Conservation (phyloP, 1,140 invertebrate species). For the Drosophila navojoa region DNA sequence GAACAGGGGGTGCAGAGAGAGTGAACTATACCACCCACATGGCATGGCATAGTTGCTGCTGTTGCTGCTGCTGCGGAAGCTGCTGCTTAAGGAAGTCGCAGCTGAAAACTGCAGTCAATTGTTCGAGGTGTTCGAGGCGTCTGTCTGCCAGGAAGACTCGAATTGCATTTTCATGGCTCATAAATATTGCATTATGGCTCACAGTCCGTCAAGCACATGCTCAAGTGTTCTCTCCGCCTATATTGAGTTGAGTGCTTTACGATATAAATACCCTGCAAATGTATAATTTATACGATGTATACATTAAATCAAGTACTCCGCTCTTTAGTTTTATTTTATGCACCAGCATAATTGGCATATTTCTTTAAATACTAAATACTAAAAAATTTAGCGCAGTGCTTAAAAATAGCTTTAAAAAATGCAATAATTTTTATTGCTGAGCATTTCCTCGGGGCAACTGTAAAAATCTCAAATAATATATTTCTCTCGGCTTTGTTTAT, state of each 20-base stretch:
- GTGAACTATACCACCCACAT: constrained; percentile 51
- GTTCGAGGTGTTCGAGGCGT: constrained; percentile 40
- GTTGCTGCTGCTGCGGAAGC: constrained; percentile 64
- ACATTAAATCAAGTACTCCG: neutral
- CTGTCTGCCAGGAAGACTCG: constrained; percentile 33
- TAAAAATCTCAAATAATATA: constrained; percentile 28
- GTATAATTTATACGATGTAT: too few relatives aligned
- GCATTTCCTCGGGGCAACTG: constrained; percentile 15
- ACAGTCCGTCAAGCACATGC: constrained; percentile 24
- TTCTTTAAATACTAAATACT: constrained; percentile 2
- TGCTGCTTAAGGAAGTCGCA: constrained; percentile 65
- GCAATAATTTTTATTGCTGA: constrained; percentile 27
- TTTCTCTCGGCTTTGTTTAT: constrained; percentile 50
- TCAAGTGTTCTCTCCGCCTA: constrained; percentile 19
- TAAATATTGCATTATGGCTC: constrained; percentile 59
- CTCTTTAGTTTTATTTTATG: neutral
- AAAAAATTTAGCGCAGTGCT: constrained; percentile 23
- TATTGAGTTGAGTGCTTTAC: neutral
- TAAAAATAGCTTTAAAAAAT: constrained; percentile 28
- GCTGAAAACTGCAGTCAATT: constrained; percentile 41
- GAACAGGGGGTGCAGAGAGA: neutral
- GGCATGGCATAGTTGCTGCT: constrained; percentile 31
- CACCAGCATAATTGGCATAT: too few relatives aligned
- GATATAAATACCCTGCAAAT: constrained; percentile 15
- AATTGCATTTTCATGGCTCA: constrained; percentile 74